Evolutionary conservation across 2,888 invertebrate species (phyloP).

Genomic region (Gisinianus flammeolus): DNA sequence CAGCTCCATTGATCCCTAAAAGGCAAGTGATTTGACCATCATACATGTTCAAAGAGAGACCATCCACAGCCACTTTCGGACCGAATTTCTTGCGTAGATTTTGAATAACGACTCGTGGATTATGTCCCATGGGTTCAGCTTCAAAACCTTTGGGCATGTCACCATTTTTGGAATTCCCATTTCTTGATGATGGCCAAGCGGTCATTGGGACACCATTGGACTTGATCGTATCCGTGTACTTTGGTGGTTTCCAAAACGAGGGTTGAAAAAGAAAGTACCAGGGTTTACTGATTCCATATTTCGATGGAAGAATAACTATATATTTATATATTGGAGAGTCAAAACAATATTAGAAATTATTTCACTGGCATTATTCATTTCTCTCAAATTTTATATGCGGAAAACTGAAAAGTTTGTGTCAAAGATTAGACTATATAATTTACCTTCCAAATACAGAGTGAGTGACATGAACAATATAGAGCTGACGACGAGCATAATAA

Average conservation of each 20-base stretch:
- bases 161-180: neutral
- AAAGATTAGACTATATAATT: too few relatives aligned
- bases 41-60: conserved; percentile 76
- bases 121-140: conserved; percentile 61
- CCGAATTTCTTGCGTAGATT: conserved; percentile 59
- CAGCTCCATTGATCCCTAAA: conserved; percentile 86
- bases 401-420: too few relatives aligned
- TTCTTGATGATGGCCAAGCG: neutral
- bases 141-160: conserved; percentile 60
- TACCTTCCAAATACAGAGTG: conserved; percentile 70
- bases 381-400: too few relatives aligned
- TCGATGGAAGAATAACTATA: conserved; percentile 68
- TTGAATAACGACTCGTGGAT: conserved; percentile 62
- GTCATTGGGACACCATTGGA: neutral
- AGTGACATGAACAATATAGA: conserved; percentile 65
- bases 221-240: neutral
- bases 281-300: conserved; percentile 72
- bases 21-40: conserved; percentile 84
- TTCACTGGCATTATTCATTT: too few relatives aligned
- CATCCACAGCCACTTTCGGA: conserved; percentile 69
- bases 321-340: too few relatives aligned
- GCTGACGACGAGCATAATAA: conserved; percentile 54
- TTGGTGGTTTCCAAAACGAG: conserved; percentile 20
- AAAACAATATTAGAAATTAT: too few relatives aligned
- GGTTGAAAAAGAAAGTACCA: conserved; percentile 68